Evolutionary conservation across 2,113 vertebrate genomes (phyloP).

Genomic region (Thalassoma bifasciatum): DNA sequence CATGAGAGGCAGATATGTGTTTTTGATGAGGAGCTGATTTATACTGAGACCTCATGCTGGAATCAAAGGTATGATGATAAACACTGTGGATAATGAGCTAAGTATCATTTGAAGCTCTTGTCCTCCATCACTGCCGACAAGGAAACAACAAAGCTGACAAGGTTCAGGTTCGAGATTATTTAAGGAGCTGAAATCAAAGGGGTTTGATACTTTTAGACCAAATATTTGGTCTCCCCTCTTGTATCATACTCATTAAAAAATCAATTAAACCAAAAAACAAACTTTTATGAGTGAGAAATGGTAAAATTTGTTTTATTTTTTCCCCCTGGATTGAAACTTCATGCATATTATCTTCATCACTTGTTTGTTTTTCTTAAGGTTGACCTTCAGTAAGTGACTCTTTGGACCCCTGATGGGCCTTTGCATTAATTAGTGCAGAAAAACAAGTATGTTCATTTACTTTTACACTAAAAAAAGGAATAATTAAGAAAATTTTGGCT

Average conservation of each 20-base stretch:
- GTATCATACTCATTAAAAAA: too few species aligned
- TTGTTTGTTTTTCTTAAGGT: not conserved
- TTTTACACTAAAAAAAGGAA: not conserved
- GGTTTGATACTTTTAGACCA: not conserved
- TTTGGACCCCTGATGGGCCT: not conserved
- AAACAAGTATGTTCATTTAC: not conserved
- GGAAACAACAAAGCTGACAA: not conserved
- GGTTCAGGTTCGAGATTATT: not conserved
- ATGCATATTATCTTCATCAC: not conserved
- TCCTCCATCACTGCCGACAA: conserved; percentile 32
- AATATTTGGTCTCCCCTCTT: too few species aligned
- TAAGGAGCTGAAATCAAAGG: not conserved
- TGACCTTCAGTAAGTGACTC: not conserved
- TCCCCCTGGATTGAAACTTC: too few species aligned
- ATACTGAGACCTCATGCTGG: not conserved
- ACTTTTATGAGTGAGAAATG: too few species aligned
- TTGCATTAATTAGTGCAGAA: conserved; percentile 13
- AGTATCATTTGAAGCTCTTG: conserved; percentile 42
- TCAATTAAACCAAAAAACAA: too few species aligned
- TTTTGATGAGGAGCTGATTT: not conserved
- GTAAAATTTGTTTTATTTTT: too few species aligned
- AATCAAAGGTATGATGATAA: conserved; percentile 28
- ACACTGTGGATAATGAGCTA: not conserved
- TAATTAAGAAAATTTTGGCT: too few species aligned
- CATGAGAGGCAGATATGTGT: not conserved